Evolutionary conservation across 2,888 invertebrate species (phyloP).

Genomic region (Barypeithes pellucidus): DNA sequence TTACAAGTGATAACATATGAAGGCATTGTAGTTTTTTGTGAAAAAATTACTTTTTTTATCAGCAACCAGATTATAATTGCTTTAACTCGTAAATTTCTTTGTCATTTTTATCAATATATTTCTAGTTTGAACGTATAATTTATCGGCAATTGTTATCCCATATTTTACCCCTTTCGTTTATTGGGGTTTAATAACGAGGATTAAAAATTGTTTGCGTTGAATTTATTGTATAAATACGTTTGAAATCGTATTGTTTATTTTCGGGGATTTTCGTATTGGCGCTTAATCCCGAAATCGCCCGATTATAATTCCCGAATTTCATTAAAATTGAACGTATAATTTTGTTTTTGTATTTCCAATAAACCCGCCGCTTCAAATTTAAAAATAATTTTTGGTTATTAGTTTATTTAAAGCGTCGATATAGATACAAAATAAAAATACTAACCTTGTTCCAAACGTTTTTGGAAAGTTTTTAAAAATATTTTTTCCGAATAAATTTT

Average conservation of each 20-base stretch:
- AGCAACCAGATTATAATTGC: background rate
- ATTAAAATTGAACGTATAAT: constrained; percentile 27
- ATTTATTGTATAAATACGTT: constrained; percentile 42
- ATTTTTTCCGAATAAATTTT: too few relatives aligned
- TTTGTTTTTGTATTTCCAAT: constrained; percentile 7
- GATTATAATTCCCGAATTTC: constrained; percentile 29
- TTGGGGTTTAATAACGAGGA: constrained; percentile 25
- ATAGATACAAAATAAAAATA: too few relatives aligned
- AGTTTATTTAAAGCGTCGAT: too few relatives aligned
- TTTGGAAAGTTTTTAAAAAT: too few relatives aligned
- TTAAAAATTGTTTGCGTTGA: constrained; percentile 46
- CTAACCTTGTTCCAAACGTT: too few relatives aligned
- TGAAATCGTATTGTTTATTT: constrained; percentile 37
- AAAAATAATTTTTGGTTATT: background rate
- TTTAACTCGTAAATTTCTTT: background rate
- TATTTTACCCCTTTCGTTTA: constrained; percentile 23
- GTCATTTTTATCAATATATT: constrained; percentile 15
- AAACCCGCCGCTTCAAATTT: background rate
- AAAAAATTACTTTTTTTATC: background rate
- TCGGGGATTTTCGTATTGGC: constrained; percentile 28
- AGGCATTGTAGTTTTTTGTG: too few relatives aligned
- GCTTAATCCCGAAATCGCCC: constrained; percentile 32
- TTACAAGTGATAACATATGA: too few relatives aligned
- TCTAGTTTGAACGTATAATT: constrained; percentile 16
- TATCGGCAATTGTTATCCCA: constrained; percentile 7